These are phyloP conservation scores for Varanus salvator DNA, from an alignment of 2,113 vertebrate species.

Conservation along the genomic window DNA sequence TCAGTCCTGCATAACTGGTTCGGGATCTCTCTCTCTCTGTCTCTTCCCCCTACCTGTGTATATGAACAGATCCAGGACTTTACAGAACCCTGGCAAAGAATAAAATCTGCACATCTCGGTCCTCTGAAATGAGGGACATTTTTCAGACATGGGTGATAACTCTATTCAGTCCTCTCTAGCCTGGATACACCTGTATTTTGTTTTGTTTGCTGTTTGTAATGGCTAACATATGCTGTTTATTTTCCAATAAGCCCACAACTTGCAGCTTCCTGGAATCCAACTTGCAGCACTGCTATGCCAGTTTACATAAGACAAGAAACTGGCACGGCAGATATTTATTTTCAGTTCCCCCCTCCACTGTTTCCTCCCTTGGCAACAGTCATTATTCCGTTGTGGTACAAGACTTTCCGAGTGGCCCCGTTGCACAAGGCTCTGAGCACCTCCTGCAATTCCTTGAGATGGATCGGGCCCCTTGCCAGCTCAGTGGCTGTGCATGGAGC, in stretches of 20 bases:
- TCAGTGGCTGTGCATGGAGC: slow-evolving; percentile 35
- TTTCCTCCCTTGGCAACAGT: slow-evolving; percentile 47
- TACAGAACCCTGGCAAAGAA: too few relatives aligned
- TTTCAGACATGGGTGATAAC: not conserved
- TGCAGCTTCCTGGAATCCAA: slow-evolving; percentile 5
- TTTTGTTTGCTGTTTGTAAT: not conserved
- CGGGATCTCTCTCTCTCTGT: not conserved
- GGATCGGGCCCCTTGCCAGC: slow-evolving; percentile 43
- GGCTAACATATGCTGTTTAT: not conserved
- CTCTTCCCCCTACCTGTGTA: not conserved
- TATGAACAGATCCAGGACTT: too few relatives aligned
- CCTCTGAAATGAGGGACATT: not conserved
- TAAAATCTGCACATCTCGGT: too few relatives aligned
- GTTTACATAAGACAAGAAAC: slow-evolving; percentile 28
- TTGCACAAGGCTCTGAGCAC: slow-evolving; percentile 21
- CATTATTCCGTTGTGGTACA: slow-evolving; percentile 44
- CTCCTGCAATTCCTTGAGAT: slow-evolving; percentile 35
- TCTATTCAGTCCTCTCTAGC: not conserved
- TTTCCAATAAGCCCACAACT: not conserved
- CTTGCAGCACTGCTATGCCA: not conserved
- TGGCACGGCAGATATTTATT: slow-evolving; percentile 52
- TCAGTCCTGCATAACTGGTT: not conserved
- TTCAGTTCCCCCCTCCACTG: not conserved
- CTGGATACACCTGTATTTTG: not conserved
- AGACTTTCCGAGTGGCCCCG: slow-evolving; percentile 38